Conservation (phyloP, 2,113 vertebrate genomes). For the Albula goreensis region DNA sequence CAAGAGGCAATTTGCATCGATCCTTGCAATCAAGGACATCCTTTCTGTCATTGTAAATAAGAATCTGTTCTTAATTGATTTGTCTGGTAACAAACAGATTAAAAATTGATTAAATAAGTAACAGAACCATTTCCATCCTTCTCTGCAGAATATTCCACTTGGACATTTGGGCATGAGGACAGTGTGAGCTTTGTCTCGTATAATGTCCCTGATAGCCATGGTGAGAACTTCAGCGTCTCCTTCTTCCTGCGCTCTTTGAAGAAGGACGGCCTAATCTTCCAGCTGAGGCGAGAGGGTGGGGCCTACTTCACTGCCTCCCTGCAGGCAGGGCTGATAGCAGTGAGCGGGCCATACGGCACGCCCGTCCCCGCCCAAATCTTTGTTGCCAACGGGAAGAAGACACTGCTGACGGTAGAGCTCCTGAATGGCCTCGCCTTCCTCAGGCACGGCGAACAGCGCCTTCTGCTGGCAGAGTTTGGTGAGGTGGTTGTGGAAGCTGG, state of each 20-base stretch:
- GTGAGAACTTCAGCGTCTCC: constrained; percentile 78
- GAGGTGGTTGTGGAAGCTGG: constrained; percentile 54
- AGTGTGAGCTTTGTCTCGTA: constrained; percentile 73
- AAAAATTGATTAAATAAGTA: too few species aligned
- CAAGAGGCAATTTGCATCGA: too few species aligned
- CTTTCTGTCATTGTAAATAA: too few species aligned
- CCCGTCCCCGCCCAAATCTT: constrained; percentile 52
- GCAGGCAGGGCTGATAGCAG: constrained; percentile 64
- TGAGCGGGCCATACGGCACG: constrained; percentile 39
- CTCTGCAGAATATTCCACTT: constrained; percentile 74
- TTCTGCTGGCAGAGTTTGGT: constrained; percentile 63
- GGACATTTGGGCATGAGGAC: constrained; percentile 81
- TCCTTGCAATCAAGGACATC: too few species aligned
- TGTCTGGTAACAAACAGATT: too few species aligned
- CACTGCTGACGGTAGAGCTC: constrained; percentile 73
- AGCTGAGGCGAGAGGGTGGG: constrained; percentile 57
- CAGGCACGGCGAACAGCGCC: constrained; percentile 51
- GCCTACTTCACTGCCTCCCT: constrained; percentile 76
- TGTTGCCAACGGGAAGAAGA: constrained; percentile 73
- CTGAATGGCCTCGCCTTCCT: constrained; percentile 56
- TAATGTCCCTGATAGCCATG: constrained; percentile 55
- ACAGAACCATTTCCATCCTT: not conserved
- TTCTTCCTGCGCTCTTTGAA: constrained; percentile 83
- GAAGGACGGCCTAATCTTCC: constrained; percentile 76
- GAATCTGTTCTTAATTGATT: too few species aligned